phyloP scores from a whole-genome alignment of 2,797 vertebrate species.

The Coccyzus lansbergi region DNA sequence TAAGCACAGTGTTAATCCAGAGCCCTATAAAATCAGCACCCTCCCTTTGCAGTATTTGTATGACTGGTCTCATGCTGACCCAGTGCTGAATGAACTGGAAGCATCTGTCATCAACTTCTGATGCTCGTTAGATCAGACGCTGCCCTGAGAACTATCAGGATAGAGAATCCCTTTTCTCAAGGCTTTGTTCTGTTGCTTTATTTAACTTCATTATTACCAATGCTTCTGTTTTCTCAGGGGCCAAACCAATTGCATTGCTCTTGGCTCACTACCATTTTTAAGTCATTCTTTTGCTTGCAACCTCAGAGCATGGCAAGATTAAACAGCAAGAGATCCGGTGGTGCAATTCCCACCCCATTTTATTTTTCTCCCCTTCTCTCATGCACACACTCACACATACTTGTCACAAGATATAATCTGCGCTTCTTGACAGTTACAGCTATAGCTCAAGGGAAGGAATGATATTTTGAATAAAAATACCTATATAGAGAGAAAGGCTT shows the following conservation, averaged over 20 bases:
- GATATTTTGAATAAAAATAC: slow-evolving; percentile 49
- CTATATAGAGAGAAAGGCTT: slow-evolving; percentile 11
- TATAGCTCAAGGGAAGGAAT: slow-evolving; percentile 49
- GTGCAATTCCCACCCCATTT: slow-evolving; percentile 32
- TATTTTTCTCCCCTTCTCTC: not conserved
- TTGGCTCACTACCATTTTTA: slow-evolving; percentile 14
- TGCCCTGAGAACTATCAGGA: slow-evolving; percentile 5
- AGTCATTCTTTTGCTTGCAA: slow-evolving; percentile 19
- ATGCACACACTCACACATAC: not conserved
- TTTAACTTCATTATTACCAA: slow-evolving; percentile 19
- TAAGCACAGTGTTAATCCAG: slow-evolving; percentile 20
- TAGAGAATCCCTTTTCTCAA: not conserved
- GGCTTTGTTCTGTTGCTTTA: slow-evolving; percentile 45
- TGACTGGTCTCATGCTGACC: not conserved
- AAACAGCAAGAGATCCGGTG: not conserved
- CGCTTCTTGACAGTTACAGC: slow-evolving; percentile 50
- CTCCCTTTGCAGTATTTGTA: not conserved
- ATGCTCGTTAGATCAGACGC: slow-evolving; percentile 42
- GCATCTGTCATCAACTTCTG: slow-evolving; percentile 31
- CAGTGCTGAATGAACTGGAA: slow-evolving; percentile 3
- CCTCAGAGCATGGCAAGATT: not conserved
- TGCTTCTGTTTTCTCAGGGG: slow-evolving; percentile 3
- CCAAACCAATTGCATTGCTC: slow-evolving; percentile 10
- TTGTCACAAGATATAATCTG: slow-evolving; percentile 49
- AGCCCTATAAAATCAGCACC: slow-evolving; percentile 22